Evolutionary conservation across 2,888 invertebrate genomes (phyloP).

Genomic region (Gordius sp.): DNA sequence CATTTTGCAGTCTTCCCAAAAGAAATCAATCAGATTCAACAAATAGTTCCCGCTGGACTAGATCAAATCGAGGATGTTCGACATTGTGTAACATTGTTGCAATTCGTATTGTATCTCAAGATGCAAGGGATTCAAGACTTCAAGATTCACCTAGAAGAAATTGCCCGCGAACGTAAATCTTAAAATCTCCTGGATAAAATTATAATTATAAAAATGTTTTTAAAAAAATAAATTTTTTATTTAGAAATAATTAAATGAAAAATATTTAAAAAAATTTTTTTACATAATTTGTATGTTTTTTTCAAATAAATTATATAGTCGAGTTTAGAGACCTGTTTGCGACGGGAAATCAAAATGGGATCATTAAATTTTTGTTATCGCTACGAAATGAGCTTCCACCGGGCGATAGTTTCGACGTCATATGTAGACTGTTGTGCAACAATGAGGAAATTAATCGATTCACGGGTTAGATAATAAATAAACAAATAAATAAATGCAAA

Average conservation of each 20-base stretch:
- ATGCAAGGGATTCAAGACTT: background rate
- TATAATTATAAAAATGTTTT: too few relatives aligned
- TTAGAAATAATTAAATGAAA: too few relatives aligned
- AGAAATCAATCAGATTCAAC: background rate
- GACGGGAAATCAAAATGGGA: background rate
- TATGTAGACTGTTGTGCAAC: background rate
- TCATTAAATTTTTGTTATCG: background rate
- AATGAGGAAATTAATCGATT: conserved; percentile 10
- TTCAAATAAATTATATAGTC: background rate
- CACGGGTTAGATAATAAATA: background rate
- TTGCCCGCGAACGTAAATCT: background rate
- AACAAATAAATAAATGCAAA: background rate
- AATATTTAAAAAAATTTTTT: background rate
- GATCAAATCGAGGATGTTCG: background rate
- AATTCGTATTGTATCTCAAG: conserved; percentile 3
- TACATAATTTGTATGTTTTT: too few relatives aligned
- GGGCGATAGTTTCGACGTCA: conserved; percentile 6
- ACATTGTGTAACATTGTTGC: background rate
- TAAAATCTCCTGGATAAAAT: background rate
- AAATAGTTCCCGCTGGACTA: background rate
- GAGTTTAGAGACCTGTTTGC: background rate
- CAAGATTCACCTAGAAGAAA: background rate
- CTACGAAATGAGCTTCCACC: background rate
- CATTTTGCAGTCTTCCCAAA: conserved; percentile 5
- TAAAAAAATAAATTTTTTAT: too few relatives aligned